A percentile compares a stretch with the other conserved stretches of the same genome.
Conservation (phyloP, 1,140 invertebrate species). For the Drosophila nannoptera region DNA sequence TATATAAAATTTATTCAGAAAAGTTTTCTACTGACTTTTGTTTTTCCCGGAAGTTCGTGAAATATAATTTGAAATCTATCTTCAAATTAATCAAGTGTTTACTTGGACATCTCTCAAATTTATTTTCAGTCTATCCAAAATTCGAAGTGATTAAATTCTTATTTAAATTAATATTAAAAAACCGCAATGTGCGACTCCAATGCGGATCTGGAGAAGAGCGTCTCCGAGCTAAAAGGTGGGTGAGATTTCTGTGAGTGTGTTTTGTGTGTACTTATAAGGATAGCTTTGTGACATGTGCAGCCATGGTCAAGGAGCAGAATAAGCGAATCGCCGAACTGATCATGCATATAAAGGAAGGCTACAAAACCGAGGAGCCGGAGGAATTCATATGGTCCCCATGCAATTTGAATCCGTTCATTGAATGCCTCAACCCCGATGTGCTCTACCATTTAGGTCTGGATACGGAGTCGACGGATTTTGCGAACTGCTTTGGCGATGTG, state of each 20-base stretch:
- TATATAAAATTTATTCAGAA: too few species aligned
- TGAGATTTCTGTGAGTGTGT: background rate
- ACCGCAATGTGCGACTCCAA: background rate
- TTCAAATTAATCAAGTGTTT: too few species aligned
- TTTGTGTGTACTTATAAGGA: background rate
- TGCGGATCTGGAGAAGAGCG: conserved; percentile 25
- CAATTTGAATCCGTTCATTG: conserved; percentile 48
- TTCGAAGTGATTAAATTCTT: background rate
- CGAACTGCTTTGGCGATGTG: conserved; percentile 59
- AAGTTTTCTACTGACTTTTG: too few species aligned
- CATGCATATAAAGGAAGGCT: conserved; percentile 37
- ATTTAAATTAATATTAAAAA: background rate
- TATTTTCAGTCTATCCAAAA: background rate
- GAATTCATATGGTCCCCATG: conserved; percentile 4
- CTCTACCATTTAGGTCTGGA: conserved; percentile 47
- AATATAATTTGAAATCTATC: too few species aligned
- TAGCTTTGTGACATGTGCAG: conserved; percentile 12
- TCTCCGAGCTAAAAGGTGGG: conserved; percentile 55
- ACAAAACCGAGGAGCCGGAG: conserved; percentile 11
- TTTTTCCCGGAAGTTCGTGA: too few species aligned
- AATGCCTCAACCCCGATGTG: conserved; percentile 49
- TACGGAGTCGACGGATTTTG: conserved; percentile 45
- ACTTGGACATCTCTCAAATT: too few species aligned
- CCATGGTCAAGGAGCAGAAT: conserved; percentile 49
- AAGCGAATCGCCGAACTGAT: conserved; percentile 46